A percentile compares a stretch with the other conserved stretches of the same genome.
phyloP scores from a whole-genome alignment of 2,888 invertebrate genomes.

The Lordiphosa andalusiaca region DNA sequence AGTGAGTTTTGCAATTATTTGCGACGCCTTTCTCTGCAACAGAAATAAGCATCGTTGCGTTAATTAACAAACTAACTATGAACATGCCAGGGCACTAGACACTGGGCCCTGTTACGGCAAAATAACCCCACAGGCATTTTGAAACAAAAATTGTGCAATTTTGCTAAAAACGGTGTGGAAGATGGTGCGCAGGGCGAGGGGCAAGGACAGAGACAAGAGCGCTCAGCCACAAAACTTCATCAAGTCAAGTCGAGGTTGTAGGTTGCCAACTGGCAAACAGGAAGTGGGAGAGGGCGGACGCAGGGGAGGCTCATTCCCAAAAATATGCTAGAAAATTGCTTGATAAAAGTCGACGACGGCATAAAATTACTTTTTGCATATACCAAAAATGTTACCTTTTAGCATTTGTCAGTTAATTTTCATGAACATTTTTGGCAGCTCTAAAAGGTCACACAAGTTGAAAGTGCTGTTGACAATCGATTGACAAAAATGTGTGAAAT shows the following conservation, averaged over 20 bases:
- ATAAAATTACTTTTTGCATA: constrained; percentile 52
- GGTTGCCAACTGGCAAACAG: constrained; percentile 22
- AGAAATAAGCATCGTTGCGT: constrained; percentile 10
- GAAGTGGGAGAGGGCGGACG: constrained; percentile 31
- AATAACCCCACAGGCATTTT: constrained; percentile 37
- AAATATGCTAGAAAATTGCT: constrained; percentile 56
- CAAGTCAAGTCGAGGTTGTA: constrained; percentile 27
- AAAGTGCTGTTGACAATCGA: too few relatives aligned
- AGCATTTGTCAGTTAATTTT: too few relatives aligned
- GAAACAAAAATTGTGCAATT: constrained; percentile 42
- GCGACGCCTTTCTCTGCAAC: background rate
- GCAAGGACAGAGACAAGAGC: constrained; percentile 10
- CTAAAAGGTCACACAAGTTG: constrained; percentile 12
- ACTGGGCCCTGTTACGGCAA: constrained; percentile 2
- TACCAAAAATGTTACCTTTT: too few relatives aligned
- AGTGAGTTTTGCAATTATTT: background rate
- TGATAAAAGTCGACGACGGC: constrained; percentile 40
- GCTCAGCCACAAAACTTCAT: constrained; percentile 30
- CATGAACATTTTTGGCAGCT: constrained; percentile 8
- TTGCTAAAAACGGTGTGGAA: constrained; percentile 12
- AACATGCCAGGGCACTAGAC: constrained; percentile 8
- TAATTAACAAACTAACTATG: constrained; percentile 45
- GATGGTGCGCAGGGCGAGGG: background rate
- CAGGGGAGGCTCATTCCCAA: constrained; percentile 11
- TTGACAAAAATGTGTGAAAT: too few relatives aligned